A percentile compares a stretch with the other conserved stretches of the same genome.
These are phyloP conservation scores for Penaeus chinensis DNA, from an alignment of 1,140 invertebrate species.

Conservation along the genomic window DNA sequence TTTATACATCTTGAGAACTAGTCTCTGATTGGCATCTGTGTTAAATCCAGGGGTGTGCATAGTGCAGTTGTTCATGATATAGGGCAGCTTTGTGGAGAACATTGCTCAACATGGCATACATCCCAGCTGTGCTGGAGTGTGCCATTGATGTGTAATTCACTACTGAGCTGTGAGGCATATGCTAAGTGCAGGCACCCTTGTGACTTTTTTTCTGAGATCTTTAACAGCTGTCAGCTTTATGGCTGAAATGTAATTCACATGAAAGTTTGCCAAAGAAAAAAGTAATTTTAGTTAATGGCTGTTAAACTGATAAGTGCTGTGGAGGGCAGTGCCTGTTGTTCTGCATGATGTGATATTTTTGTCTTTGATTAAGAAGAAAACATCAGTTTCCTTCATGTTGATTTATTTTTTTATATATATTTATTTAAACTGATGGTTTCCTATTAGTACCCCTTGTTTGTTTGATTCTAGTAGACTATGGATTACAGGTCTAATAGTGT, in stretches of 20 bases:
- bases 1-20: neutral
- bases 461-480: conserved; percentile 40
- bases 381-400: conserved; percentile 32
- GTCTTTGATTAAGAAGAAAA: conserved; percentile 46
- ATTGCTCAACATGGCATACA: too few relatives aligned
- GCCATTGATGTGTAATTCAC: too few relatives aligned
- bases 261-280: neutral
- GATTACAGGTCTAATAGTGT: conserved; percentile 35
- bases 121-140: too few relatives aligned
- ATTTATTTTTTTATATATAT: conserved; percentile 1
- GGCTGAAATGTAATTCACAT: too few relatives aligned
- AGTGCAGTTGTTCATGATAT: too few relatives aligned
- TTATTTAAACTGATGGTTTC: conserved; percentile 44
- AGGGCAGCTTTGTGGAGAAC: too few relatives aligned
- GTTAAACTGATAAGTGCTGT: conserved; percentile 34
- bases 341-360: conserved; percentile 48
- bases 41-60: too few relatives aligned
- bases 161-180: too few relatives aligned
- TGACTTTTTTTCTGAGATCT: too few relatives aligned
- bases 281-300: conserved; percentile 13
- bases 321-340: conserved; percentile 46
- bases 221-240: too few relatives aligned
- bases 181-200: too few relatives aligned
- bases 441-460: conserved; percentile 39
- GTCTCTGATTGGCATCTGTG: too few relatives aligned